phyloP scores from a whole-genome alignment of 1,140 invertebrate species.

The Drosophila mayri region DNA sequence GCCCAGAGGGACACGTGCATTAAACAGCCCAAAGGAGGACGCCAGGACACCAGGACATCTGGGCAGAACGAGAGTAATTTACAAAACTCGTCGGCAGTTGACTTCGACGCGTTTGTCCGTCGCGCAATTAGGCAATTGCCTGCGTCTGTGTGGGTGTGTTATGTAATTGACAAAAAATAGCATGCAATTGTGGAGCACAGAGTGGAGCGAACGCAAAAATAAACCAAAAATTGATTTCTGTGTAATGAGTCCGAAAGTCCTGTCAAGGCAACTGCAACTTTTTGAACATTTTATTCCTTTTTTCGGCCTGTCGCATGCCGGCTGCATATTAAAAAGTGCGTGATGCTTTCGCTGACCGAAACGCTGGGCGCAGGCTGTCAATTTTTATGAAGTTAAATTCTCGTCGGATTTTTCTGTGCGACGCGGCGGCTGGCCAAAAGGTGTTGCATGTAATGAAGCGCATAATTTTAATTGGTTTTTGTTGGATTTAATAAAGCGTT shows the following conservation, averaged over 20 bases:
- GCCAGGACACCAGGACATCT: conserved; percentile 13
- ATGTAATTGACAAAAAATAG: conserved; percentile 75
- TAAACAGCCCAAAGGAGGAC: conserved; percentile 68
- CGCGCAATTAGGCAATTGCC: conserved; percentile 79
- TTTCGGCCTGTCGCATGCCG: conserved; percentile 58
- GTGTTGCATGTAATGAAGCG: conserved; percentile 69
- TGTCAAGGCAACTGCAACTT: conserved; percentile 49
- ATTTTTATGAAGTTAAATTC: conserved; percentile 82
- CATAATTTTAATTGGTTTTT: conserved; percentile 78
- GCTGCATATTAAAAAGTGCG: conserved; percentile 81
- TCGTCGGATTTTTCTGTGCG: background rate
- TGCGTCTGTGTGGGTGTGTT: conserved; percentile 21
- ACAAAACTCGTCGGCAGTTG: conserved; percentile 75
- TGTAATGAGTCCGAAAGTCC: conserved; percentile 76
- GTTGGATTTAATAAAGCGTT: conserved; percentile 34
- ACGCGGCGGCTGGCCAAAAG: conserved; percentile 22
- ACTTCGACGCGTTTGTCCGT: conserved; percentile 77
- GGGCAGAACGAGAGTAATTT: conserved; percentile 69
- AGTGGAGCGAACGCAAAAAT: conserved; percentile 54
- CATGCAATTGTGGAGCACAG: conserved; percentile 54
- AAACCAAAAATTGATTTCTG: conserved; percentile 82
- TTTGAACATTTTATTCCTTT: conserved; percentile 21
- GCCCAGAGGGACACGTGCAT: conserved; percentile 75
- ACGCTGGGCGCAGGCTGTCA: conserved; percentile 61
- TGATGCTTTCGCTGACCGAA: conserved; percentile 57